Evolutionary conservation across 2,113 vertebrate genomes (phyloP).

Genomic region (Pseudopipra pipra): DNA sequence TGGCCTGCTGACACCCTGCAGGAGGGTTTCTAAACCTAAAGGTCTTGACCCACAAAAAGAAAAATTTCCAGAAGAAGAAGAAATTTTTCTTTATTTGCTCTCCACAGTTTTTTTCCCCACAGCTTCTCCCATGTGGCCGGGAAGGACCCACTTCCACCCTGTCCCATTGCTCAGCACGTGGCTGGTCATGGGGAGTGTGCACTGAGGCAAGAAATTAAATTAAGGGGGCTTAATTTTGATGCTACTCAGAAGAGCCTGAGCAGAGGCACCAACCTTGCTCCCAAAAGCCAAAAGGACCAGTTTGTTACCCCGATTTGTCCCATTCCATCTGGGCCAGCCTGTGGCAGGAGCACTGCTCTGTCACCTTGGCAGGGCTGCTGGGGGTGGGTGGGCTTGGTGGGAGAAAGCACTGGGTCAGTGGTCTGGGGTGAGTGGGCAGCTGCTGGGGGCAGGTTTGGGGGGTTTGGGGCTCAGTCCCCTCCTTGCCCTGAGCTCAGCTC

Average conservation of each 20-base stretch:
- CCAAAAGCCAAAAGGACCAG: rapidly evolving
- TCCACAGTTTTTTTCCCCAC: rapidly evolving
- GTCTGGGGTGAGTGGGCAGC: background rate
- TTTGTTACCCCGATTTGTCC: background rate
- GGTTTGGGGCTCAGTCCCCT: background rate
- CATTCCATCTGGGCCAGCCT: background rate
- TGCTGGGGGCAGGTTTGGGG: background rate
- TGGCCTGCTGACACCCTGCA: background rate
- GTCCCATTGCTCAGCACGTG: background rate
- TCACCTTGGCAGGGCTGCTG: background rate
- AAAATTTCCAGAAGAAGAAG: background rate
- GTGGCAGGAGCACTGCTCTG: rapidly evolving
- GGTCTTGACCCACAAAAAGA: background rate
- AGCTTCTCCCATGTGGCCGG: rapidly evolving
- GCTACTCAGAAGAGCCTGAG: background rate
- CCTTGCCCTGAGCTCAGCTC: background rate
- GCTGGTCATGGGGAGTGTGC: background rate
- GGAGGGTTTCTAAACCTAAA: background rate
- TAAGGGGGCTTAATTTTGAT: background rate
- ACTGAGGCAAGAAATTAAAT: constrained; percentile 57
- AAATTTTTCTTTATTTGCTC: background rate
- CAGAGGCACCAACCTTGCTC: background rate
- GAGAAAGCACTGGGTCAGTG: rapidly evolving
- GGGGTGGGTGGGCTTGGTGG: background rate
- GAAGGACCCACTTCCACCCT: background rate